These are phyloP conservation scores for Phaonia tiefii DNA, from an alignment of 2,888 invertebrate genomes.

Conservation along the genomic window DNA sequence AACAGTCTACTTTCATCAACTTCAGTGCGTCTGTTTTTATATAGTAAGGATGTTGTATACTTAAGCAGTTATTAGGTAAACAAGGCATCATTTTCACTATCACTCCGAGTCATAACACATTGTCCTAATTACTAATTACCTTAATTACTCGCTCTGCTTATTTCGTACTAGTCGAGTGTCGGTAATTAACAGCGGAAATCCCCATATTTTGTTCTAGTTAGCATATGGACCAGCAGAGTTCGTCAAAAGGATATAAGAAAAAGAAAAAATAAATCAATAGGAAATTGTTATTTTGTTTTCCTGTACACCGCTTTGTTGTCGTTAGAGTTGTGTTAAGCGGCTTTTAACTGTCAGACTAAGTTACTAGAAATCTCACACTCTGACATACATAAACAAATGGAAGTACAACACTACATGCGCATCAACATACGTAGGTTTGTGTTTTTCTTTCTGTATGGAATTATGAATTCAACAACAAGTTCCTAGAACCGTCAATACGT, in stretches of 20 bases:
- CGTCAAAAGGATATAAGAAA: conserved; percentile 23
- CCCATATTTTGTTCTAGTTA: conserved; percentile 23
- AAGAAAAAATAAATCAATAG: background rate
- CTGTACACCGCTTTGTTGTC: conserved; percentile 36
- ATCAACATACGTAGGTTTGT: conserved; percentile 26
- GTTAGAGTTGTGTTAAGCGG: conserved; percentile 36
- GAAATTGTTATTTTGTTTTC: background rate
- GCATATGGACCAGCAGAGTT: no score
- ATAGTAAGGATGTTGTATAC: background rate
- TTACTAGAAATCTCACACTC: background rate
- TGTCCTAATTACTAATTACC: conserved; percentile 50
- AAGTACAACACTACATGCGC: background rate
- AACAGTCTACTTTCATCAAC: no score
- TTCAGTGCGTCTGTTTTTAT: no score
- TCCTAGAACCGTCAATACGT: no score
- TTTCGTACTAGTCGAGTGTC: background rate
- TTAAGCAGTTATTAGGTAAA: conserved; percentile 15
- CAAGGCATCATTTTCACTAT: conserved; percentile 12
- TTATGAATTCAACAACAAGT: conserved; percentile 20
- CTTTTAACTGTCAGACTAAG: conserved; percentile 5
- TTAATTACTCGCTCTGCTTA: background rate
- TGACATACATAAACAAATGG: background rate
- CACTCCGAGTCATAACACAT: conserved; percentile 35
- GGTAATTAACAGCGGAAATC: conserved; percentile 46
- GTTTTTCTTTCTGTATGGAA: conserved; percentile 24